Percentiles rank a stretch among this genome's conserved stretches.
Conservation (phyloP, 2,888 invertebrate genomes). For the Tenthredo scrophulariae region DNA sequence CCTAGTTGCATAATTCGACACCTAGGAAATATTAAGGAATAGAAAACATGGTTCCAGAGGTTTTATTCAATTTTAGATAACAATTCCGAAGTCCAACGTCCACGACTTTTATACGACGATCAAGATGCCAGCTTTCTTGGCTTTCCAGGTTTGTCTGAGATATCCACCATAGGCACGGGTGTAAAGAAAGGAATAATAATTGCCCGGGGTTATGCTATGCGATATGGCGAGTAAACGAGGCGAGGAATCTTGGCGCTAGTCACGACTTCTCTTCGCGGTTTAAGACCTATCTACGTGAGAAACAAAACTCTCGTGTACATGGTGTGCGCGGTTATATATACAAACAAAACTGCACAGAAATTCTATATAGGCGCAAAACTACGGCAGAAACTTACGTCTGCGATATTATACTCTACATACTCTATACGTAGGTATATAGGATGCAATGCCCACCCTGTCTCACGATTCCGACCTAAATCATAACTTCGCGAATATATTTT, state of each 20-base stretch:
- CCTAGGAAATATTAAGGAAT: not conserved
- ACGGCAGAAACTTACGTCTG: not conserved
- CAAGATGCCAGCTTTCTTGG: conserved; percentile 14
- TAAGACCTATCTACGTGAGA: conserved; percentile 43
- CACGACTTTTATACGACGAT: conserved; percentile 3
- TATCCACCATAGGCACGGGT: conserved; percentile 16
- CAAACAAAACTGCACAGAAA: not conserved
- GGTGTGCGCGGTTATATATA: conserved; percentile 9
- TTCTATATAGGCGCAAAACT: not conserved
- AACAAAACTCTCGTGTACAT: conserved; percentile 23
- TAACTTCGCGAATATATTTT: conserved; percentile 55
- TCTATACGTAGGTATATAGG: conserved; percentile 5
- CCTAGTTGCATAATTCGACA: conserved; percentile 12
- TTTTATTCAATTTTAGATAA: not conserved
- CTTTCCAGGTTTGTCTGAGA: not conserved
- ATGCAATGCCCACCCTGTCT: conserved; percentile 51
- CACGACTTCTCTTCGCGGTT: conserved; percentile 39
- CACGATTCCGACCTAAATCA: conserved; percentile 55
- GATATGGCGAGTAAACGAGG: conserved; percentile 36
- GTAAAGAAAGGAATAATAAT: conserved; percentile 51
- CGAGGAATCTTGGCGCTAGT: conserved; percentile 34
- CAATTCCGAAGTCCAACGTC: not conserved
- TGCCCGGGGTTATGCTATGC: conserved; percentile 39
- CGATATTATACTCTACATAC: conserved; percentile 17
- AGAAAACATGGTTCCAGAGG: not conserved